Base-by-base conservation (phyloP, 2,888 invertebrate genomes). In the Unio delphinus region DNA sequence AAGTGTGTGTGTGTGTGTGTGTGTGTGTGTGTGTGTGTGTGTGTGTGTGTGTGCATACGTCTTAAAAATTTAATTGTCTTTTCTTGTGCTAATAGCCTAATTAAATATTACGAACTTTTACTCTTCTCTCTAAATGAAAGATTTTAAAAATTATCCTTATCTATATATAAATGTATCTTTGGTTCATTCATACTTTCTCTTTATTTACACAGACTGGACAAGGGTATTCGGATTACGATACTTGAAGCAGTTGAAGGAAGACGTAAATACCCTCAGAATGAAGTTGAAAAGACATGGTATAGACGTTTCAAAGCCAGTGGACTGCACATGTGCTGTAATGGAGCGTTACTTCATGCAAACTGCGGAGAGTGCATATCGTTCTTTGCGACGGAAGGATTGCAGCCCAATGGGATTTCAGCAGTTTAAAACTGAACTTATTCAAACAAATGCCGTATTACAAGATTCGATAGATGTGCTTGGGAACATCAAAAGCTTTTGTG, bases 261-360 rank as follows among this genome's bases (percentile, higher is more conserved):
- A 80, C 63, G 74, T 78, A 18, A 67, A 63, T 8, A 66, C 69
- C 23, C 55, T 80, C 3, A 76, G 71, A 57, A 70, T 70, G 20
- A 78, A 76, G 72, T 61, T 78, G 18, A 61, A 57, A 61, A 68
- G 67, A 55, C 61, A 71, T 23, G 66, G 71, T 61, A 65, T 73
- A 69, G 78, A 79, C 73, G 72, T 71, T 62, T 67, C 72, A 57
- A 45, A 45, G 15, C 67, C 73, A 18, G 69, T 72, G 17, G 74
- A 75, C 70, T 84, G 83, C 76, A 75, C 81, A 75, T 84, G 83
- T 78, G 79, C 82, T 64, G 76, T 79, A 28, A 82, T 84, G 79
- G 81, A 82, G 60, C 78, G 72, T 65, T 76, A 82, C 67, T 82
- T 82, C 70, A 68, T 82, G 69, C 78, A 81, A 70, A 81, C 82